phyloP scores from a whole-genome alignment of 2,113 vertebrate species.

The Arothron firmamentum region DNA sequence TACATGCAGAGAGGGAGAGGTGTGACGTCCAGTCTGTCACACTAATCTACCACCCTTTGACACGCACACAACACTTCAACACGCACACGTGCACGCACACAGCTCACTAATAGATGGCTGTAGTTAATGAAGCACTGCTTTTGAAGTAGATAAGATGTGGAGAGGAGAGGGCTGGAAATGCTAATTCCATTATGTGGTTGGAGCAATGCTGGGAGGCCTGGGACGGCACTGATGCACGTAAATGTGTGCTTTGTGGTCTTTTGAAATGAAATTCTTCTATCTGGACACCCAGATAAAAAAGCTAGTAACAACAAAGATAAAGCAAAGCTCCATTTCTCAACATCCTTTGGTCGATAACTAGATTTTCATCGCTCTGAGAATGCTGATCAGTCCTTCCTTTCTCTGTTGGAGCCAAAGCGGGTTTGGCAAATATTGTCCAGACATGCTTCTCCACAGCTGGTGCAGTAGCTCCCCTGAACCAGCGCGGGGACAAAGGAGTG shows the following conservation, averaged over 20 bases:
- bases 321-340: too few relatives aligned
- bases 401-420: too few relatives aligned
- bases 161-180: constrained; percentile 44
- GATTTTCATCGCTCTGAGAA: too few relatives aligned
- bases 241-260: constrained; percentile 15
- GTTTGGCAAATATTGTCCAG: too few relatives aligned
- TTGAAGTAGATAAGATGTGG: constrained; percentile 63
- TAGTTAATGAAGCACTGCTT: constrained; percentile 59
- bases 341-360: too few relatives aligned
- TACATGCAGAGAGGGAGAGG: constrained; percentile 24
- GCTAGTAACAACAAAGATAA: too few relatives aligned
- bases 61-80: constrained; percentile 31
- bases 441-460: neutral
- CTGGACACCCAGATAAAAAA: too few relatives aligned
- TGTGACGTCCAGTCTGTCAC: constrained; percentile 53
- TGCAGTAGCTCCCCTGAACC: constrained; percentile 8
- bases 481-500: neutral
- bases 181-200: constrained; percentile 51
- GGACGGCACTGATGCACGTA: constrained; percentile 3
- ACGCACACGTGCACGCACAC: constrained; percentile 16
- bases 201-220: constrained; percentile 30
- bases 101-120: constrained; percentile 51
- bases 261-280: constrained; percentile 3
- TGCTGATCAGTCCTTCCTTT: too few relatives aligned
- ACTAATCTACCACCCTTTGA: constrained; percentile 53